Conservation (phyloP, 2,797 vertebrate genomes). For the Enteromius trimaculatus region DNA sequence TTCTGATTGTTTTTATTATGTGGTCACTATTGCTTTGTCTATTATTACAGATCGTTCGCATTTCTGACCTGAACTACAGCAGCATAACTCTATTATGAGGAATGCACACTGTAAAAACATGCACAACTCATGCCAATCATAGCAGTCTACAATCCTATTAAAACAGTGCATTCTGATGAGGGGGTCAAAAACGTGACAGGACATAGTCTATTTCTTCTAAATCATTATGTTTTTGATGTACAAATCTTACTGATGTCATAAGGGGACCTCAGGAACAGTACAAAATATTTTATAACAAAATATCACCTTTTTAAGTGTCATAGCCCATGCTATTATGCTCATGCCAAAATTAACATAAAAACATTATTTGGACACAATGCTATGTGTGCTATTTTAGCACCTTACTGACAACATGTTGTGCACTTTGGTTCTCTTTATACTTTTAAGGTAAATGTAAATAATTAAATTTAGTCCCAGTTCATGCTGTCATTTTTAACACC, state of each 20-base stretch:
- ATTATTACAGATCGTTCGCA: background rate
- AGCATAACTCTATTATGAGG: background rate
- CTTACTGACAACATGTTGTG: background rate
- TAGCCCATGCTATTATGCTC: too few species aligned
- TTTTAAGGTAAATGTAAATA: background rate
- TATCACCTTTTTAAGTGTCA: too few species aligned
- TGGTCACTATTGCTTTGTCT: background rate
- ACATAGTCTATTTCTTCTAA: too few species aligned
- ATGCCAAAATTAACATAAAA: too few species aligned
- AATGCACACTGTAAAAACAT: background rate
- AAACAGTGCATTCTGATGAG: too few species aligned
- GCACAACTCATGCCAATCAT: background rate
- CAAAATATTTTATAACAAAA: too few species aligned
- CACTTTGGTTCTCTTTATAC: background rate
- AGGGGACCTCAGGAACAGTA: too few species aligned
- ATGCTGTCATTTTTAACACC: background rate
- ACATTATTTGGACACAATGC: background rate
- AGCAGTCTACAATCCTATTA: background rate
- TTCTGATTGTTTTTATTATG: background rate
- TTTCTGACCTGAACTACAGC: background rate
- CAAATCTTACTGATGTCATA: too few species aligned
- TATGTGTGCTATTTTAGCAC: background rate
- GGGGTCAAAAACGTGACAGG: too few species aligned
- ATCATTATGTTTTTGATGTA: too few species aligned
- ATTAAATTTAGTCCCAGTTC: background rate